Evolutionary conservation across 2,113 vertebrate species (phyloP).

Genomic region (Colius striatus): DNA sequence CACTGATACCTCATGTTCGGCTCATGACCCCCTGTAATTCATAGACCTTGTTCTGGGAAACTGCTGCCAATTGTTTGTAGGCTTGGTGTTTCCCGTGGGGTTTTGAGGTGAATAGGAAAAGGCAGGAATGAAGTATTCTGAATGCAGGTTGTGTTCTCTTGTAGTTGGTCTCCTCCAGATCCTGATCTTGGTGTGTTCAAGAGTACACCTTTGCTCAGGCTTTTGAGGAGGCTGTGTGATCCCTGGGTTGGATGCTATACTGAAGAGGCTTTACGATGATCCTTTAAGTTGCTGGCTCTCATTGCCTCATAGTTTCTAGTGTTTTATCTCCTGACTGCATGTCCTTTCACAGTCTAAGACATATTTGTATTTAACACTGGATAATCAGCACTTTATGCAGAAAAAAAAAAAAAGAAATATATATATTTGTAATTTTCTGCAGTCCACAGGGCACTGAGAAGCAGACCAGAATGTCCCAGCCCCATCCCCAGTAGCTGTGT

Average conservation of each 20-base stretch:
- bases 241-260: background rate
- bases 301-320: background rate
- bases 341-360: background rate
- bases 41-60: background rate
- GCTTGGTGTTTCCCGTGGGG: background rate
- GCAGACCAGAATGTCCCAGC: background rate
- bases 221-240: background rate
- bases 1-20: background rate
- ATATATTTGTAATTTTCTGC: background rate
- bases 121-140: background rate
- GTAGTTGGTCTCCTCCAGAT: background rate
- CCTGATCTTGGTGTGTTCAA: background rate
- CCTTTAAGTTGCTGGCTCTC: background rate
- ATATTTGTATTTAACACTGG: background rate
- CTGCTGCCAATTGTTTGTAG: background rate
- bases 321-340: background rate
- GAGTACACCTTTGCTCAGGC: background rate
- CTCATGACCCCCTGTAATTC: background rate
- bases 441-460: background rate
- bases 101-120: background rate
- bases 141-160: background rate
- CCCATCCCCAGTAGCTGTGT: background rate
- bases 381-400: constrained; percentile 1
- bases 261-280: background rate
- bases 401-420: background rate